phyloP scores from a whole-genome alignment of 2,888 invertebrate genomes.

The Parnassius orleans region DNA sequence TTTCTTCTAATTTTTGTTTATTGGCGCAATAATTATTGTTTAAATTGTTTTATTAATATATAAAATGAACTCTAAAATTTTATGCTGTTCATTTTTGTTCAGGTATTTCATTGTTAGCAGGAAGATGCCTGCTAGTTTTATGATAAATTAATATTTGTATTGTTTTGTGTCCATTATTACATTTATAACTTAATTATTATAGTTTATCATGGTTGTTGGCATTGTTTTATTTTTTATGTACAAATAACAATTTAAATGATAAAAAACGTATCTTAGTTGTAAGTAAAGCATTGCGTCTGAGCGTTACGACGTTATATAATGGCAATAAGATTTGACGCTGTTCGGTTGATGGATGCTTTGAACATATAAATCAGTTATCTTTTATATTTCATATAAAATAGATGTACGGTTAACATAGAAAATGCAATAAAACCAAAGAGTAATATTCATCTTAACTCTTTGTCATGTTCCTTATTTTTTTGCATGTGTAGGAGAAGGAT shows the following conservation, averaged over 20 bases:
- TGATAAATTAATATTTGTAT: conserved; percentile 60
- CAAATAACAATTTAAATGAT: conserved; percentile 76
- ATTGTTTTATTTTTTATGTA: conserved; percentile 76
- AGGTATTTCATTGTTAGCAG: conserved; percentile 25
- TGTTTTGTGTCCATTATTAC: conserved; percentile 67
- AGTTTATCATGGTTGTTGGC: conserved; percentile 76
- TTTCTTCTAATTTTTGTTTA: conserved; percentile 46
- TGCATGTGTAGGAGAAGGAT: conserved; percentile 58
- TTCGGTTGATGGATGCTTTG: conserved; percentile 46
- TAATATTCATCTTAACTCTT: conserved; percentile 68
- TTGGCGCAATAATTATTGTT: conserved; percentile 59
- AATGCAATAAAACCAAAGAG: conserved; percentile 72
- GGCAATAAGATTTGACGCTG: conserved; percentile 39
- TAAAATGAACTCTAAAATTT: conserved; percentile 13
- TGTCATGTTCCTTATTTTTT: conserved; percentile 60
- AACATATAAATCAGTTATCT: conserved; percentile 33
- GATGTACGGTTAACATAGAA: conserved; percentile 41
- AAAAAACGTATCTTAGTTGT: conserved; percentile 65
- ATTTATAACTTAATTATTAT: conserved; percentile 72
- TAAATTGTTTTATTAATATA: conserved; percentile 50
- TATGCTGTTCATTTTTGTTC: conserved; percentile 25
- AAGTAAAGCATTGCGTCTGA: conserved; percentile 45
- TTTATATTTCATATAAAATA: conserved; percentile 41
- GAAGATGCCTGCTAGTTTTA: conserved; percentile 28
- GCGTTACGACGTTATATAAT: conserved; percentile 38